Evolutionary conservation across 1,140 invertebrate species (phyloP).

Genomic region (Danaus plexippus): DNA sequence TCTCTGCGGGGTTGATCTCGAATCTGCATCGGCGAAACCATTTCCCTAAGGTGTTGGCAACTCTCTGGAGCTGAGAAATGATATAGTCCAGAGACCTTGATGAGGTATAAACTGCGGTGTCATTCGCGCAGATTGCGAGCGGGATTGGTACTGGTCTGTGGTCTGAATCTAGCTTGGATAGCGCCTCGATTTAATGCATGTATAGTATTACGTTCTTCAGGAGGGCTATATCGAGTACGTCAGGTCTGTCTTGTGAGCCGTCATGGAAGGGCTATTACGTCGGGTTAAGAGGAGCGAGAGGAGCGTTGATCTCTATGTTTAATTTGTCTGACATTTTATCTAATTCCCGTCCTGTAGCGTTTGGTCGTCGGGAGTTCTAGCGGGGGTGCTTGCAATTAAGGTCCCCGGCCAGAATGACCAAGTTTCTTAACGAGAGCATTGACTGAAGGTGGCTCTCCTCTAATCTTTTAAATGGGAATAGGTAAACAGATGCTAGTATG

Average conservation of each 20-base stretch:
- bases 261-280: not conserved
- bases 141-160: no score
- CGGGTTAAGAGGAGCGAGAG: not conserved
- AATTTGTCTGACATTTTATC: not conserved
- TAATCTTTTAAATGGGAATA: not conserved
- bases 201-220: constrained; percentile 1
- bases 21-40: no score
- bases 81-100: no score
- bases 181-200: constrained; percentile 4
- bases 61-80: no score
- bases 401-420: constrained; percentile 13
- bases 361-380: not conserved
- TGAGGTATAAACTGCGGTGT: no score
- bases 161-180: not conserved
- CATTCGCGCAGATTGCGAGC: no score
- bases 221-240: constrained; percentile 4
- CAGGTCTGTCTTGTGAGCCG: not conserved
- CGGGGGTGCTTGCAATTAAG: constrained; percentile 5
- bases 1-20: no score
- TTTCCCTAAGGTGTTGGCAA: no score
- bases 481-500: constrained; percentile 6
- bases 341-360: not conserved
- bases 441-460: constrained; percentile 2
- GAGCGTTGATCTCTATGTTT: constrained; percentile 1
- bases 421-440: constrained; percentile 1